Percentiles rank a stretch among this genome's conserved stretches.
These are phyloP conservation scores for Diploptera punctata DNA, from an alignment of 2,888 invertebrate species.

Conservation along the genomic window DNA sequence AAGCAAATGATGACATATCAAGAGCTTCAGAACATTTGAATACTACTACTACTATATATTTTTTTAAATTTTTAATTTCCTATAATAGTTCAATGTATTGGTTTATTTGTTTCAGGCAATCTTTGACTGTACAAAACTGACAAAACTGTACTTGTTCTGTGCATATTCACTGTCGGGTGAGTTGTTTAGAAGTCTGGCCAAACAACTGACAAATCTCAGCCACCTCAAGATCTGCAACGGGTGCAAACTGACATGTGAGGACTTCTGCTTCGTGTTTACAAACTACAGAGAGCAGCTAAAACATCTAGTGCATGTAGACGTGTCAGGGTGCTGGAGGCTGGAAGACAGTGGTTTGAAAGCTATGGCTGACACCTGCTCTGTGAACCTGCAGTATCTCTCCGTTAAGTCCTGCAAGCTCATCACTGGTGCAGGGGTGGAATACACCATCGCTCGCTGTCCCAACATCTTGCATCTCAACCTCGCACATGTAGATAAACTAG, in stretches of 20 bases:
- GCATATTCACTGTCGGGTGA: not conserved
- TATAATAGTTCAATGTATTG: too few relatives aligned
- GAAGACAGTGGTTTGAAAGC: not conserved
- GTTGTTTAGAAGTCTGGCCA: not conserved
- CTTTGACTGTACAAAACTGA: not conserved
- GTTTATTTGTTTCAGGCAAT: not conserved
- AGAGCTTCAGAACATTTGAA: too few relatives aligned
- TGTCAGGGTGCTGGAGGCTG: not conserved
- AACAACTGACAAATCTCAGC: not conserved
- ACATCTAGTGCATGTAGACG: not conserved
- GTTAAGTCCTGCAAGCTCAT: not conserved
- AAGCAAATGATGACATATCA: too few relatives aligned
- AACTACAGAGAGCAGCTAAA: not conserved
- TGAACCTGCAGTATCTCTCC: not conserved
- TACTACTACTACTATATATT: too few relatives aligned
- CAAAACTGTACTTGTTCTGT: not conserved
- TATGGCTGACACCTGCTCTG: not conserved
- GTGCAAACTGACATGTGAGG: not conserved
- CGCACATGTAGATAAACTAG: too few relatives aligned
- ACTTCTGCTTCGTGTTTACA: not conserved
- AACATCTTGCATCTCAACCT: not conserved
- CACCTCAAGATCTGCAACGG: not conserved
- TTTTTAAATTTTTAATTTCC: too few relatives aligned
- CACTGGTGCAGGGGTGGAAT: not conserved
- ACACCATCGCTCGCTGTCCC: not conserved